Evolutionary conservation across 2,113 vertebrate genomes (phyloP).

Genomic region (Casuarius casuarius): DNA sequence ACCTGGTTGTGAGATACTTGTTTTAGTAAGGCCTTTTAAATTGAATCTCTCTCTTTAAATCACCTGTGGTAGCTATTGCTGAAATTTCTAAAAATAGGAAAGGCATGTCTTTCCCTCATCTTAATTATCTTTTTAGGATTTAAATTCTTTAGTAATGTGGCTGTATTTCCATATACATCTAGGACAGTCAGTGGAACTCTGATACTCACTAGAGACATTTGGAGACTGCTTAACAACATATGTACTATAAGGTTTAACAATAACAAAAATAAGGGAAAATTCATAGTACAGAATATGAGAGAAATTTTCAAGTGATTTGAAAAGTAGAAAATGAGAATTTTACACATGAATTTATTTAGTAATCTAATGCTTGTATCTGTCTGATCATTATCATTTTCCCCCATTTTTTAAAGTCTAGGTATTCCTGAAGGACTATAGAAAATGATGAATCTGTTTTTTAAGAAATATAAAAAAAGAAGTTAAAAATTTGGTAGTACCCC

Average conservation of each 20-base stretch:
- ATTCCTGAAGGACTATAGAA: not conserved
- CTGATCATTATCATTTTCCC: not conserved
- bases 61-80: not conserved
- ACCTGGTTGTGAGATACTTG: not conserved
- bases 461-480: not conserved
- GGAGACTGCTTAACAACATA: not conserved
- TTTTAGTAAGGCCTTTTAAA: not conserved
- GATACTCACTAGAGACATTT: not conserved
- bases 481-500: not conserved
- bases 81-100: not conserved
- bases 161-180: not conserved
- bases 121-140: not conserved
- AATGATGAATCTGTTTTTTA: not conserved
- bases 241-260: not conserved
- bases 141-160: not conserved
- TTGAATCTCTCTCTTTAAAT: not conserved
- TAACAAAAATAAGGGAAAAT: not conserved
- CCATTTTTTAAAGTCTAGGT: not conserved
- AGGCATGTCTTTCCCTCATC: not conserved
- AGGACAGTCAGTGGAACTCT: not conserved
- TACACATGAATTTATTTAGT: not conserved
- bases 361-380: not conserved
- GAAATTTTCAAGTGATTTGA: not conserved
- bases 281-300: not conserved
- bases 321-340: not conserved